Conservation (phyloP, 2,113 vertebrate species). For the Cairina moschata region DNA sequence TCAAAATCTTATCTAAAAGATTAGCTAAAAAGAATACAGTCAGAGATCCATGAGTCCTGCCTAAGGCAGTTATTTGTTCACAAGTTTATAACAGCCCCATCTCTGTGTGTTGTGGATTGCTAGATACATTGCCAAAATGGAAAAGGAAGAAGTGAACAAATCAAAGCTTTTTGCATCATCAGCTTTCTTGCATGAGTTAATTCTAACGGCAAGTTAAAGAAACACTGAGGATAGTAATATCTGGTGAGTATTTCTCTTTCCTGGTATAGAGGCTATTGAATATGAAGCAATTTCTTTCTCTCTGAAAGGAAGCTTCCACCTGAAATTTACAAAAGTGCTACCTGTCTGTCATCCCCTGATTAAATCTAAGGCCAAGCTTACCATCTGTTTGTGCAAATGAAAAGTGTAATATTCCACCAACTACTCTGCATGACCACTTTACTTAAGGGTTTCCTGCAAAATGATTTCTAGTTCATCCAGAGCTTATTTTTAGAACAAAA, state of each 20-base stretch:
- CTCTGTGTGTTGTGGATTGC: not conserved
- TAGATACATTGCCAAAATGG: not conserved
- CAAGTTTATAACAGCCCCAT: conserved; percentile 32
- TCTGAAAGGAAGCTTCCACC: conserved; percentile 81
- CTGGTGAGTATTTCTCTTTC: conserved; percentile 67
- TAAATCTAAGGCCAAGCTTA: conserved; percentile 85
- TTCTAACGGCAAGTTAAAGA: not conserved
- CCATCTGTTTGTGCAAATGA: conserved; percentile 87
- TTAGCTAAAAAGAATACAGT: conserved; percentile 61
- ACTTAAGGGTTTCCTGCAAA: conserved; percentile 77
- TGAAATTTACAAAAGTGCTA: conserved; percentile 81
- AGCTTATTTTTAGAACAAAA: conserved; percentile 72
- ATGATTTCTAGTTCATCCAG: conserved; percentile 62
- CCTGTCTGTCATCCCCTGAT: conserved; percentile 78
- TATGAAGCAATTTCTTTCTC: conserved; percentile 71
- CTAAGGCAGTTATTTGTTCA: conserved; percentile 41
- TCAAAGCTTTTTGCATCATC: conserved; percentile 57
- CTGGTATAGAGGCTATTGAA: conserved; percentile 27
- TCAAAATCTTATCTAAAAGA: conserved; percentile 71
- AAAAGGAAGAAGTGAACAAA: not conserved
- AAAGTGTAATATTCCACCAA: conserved; percentile 72
- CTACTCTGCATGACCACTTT: conserved; percentile 69
- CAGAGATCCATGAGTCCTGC: conserved; percentile 58
- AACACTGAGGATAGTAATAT: conserved; percentile 44
- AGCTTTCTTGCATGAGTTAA: not conserved